Evolutionary conservation across 2,888 invertebrate species (phyloP), one percentile per base, ranked within the genome.

Genomic region (Leptinotarsa tumamoca): DNA sequence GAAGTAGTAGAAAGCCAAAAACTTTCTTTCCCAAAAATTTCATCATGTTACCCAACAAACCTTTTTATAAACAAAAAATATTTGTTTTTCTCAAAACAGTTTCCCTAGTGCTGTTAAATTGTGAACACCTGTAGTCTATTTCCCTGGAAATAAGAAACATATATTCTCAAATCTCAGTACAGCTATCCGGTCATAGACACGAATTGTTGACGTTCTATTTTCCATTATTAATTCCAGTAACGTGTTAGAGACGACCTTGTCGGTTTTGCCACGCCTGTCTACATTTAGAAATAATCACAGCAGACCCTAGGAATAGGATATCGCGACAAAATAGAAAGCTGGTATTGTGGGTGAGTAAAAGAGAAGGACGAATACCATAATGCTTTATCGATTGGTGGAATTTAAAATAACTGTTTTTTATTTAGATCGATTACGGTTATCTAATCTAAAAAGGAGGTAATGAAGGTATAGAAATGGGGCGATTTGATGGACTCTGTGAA

Each of bases 171-270:
- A 43, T 43, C 43, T 43, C 10, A 43, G 43, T 43, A 43, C 4
- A 63, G n/a, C 43, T 17, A n/a, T n/a, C 43, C 3, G 63, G 63
- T 63, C 33, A 33, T 63, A 63, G 63, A 63, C 74, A 70, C 63
- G 68, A 61, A 66, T 73, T 68, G 69, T 69, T 73, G 73, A 74
- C 71, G 50, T 71, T 75, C 68, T 43, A 63, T 71, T 71, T 68
- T 71, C 61, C 54, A 71, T 75, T 75, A 67, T 68, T 66, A 3
- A 75, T 75, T 71, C 71, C 63, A 58, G 67, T 56, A 71, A 33
- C 33, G 74, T 71, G 63, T 23, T 49, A 67, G 71, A 71, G 74
- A 63, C 74, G 71, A 66, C 74, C 74, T 75, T 75, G 74, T 71
- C 68, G 50, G 51, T 63, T 43, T 63, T 43, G 67, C 74, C 71